Conservation (phyloP, 2,888 invertebrate genomes). For the Digitonthophagus gazella region DNA sequence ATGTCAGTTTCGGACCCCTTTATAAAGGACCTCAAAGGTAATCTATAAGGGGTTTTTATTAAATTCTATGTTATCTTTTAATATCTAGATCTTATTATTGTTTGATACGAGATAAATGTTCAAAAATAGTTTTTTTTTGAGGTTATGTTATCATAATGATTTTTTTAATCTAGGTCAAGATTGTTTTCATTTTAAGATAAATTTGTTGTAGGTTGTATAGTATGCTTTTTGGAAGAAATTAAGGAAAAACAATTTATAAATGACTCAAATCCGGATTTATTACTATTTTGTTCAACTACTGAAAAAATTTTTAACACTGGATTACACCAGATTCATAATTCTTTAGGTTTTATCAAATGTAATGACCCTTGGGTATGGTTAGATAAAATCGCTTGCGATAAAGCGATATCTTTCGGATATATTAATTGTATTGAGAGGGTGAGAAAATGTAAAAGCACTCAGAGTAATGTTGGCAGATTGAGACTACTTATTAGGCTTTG, state of each 20-base stretch:
- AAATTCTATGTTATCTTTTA: no score
- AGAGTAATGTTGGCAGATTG: slow-evolving; percentile 51
- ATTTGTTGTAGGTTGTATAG: slow-evolving; percentile 49
- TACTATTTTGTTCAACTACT: slow-evolving; percentile 55
- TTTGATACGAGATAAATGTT: neutral
- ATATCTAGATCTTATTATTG: neutral
- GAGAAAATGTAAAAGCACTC: slow-evolving; percentile 48
- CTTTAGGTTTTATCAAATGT: slow-evolving; percentile 49
- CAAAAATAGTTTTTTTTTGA: slow-evolving; percentile 13
- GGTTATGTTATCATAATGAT: slow-evolving; percentile 27
- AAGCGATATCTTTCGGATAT: slow-evolving; percentile 44
- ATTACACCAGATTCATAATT: slow-evolving; percentile 48
- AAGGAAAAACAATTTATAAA: slow-evolving; percentile 39
- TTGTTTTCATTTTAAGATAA: slow-evolving; percentile 20
- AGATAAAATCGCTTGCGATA: slow-evolving; percentile 50
- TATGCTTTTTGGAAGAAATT: slow-evolving; percentile 47
- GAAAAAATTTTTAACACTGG: slow-evolving; percentile 59
- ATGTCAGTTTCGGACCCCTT: slow-evolving; percentile 63
- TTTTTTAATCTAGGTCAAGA: slow-evolving; percentile 15
- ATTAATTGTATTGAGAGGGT: slow-evolving; percentile 52
- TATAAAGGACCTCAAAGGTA: slow-evolving; percentile 61
- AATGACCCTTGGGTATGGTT: slow-evolving; percentile 58
- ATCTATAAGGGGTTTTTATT: no score
- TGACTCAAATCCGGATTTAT: slow-evolving; percentile 54
- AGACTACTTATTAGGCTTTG: slow-evolving; percentile 55